Percentiles rank a stretch among this genome's conserved stretches.
Conservation (phyloP, 2,113 vertebrate species). For the Leuciscus idus region DNA sequence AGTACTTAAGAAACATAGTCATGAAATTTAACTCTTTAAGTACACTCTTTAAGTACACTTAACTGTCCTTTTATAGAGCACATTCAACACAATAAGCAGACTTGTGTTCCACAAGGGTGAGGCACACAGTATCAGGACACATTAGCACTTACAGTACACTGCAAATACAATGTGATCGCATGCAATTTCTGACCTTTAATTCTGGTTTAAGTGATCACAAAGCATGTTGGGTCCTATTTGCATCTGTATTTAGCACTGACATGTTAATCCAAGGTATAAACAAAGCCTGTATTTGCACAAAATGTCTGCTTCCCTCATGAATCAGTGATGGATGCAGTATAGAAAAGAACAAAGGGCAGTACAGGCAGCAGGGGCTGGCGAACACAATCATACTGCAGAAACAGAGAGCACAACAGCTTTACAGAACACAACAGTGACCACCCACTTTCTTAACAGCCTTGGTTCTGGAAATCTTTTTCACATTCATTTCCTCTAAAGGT, state of each 20-base stretch:
- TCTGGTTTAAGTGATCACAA: neutral
- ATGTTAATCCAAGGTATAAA: neutral
- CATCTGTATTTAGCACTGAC: neutral
- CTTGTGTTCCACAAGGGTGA: neutral
- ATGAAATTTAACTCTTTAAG: neutral
- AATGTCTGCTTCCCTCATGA: neutral
- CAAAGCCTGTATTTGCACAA: neutral
- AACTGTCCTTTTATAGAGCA: no score
- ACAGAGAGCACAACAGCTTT: neutral
- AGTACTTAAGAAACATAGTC: neutral
- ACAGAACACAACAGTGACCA: neutral
- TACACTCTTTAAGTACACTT: neutral
- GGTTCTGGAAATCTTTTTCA: neutral
- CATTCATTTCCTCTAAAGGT: neutral
- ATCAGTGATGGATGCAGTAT: neutral
- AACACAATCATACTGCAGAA: neutral
- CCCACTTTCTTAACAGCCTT: neutral
- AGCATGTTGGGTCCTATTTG: neutral
- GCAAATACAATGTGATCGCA: neutral
- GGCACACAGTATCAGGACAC: neutral
- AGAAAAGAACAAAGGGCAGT: constrained; percentile 17
- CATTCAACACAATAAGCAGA: neutral
- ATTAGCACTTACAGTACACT: neutral
- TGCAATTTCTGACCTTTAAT: neutral
- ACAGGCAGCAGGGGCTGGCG: neutral